phyloP scores from a whole-genome alignment of 2,113 vertebrate genomes.

The Brienomyrus longianalis region DNA sequence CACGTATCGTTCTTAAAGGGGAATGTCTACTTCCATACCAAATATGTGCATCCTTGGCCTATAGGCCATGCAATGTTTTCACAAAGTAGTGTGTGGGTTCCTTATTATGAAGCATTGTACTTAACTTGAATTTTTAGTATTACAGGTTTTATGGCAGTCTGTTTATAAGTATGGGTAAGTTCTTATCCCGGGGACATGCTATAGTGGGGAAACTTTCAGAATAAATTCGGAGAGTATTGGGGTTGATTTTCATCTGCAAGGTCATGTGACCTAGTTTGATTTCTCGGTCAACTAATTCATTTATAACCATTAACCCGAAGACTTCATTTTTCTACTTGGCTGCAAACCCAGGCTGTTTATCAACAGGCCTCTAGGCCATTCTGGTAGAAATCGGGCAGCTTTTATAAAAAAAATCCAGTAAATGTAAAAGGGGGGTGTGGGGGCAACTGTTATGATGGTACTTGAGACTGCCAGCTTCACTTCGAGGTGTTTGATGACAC shows the following conservation, averaged over 20 bases:
- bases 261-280: not conserved
- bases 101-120: not conserved
- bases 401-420: not conserved
- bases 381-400: not conserved
- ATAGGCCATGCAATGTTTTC: not conserved
- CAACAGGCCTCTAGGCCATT: not conserved
- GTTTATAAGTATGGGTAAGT: not conserved
- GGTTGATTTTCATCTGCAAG: not conserved
- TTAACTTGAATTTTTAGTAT: not conserved
- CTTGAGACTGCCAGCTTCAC: not conserved
- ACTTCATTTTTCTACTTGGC: not conserved
- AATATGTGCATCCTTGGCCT: too few relatives aligned
- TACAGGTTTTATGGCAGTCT: not conserved
- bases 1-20: too few relatives aligned
- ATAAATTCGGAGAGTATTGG: not conserved
- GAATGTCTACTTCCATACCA: too few relatives aligned
- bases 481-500: slow-evolving; percentile 11
- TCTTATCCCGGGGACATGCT: not conserved
- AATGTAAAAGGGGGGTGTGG: not conserved
- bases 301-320: not conserved
- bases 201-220: not conserved
- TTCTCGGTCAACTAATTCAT: not conserved
- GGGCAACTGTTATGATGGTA: not conserved
- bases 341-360: not conserved
- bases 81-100: not conserved